A percentile compares a stretch with the other conserved stretches of the same genome.
These are phyloP conservation scores for Nudaria mundana DNA, from an alignment of 2,888 invertebrate species.

Conservation along the genomic window DNA sequence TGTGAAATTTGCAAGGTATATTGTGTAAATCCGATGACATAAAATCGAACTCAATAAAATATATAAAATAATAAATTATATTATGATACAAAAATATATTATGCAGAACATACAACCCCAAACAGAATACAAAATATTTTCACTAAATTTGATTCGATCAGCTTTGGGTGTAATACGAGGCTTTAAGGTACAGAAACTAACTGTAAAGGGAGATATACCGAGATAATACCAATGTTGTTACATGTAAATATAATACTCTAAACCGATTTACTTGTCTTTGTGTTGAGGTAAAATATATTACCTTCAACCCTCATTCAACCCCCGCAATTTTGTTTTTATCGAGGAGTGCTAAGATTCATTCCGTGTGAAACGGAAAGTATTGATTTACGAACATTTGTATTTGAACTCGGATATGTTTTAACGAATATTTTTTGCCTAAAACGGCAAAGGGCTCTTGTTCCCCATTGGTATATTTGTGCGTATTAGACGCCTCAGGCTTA, in stretches of 20 bases:
- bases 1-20: slow-evolving; percentile 10
- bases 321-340: too few relatives aligned
- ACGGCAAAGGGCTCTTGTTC: too few relatives aligned
- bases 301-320: not conserved
- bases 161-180: slow-evolving; percentile 2
- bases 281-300: not conserved
- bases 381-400: too few relatives aligned
- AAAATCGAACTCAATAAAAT: not conserved
- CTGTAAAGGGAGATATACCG: not conserved
- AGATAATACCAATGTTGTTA: not conserved
- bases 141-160: not conserved
- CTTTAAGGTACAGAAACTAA: not conserved
- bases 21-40: slow-evolving; percentile 9
- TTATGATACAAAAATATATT: too few relatives aligned
- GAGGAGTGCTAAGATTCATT: too few relatives aligned
- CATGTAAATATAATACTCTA: not conserved
- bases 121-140: not conserved
- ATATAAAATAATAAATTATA: too few relatives aligned
- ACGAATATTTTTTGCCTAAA: too few relatives aligned
- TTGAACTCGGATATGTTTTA: too few relatives aligned
- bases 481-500: too few relatives aligned
- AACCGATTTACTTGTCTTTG: not conserved
- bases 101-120: too few relatives aligned
- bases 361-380: too few relatives aligned
- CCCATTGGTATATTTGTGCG: too few relatives aligned